Evolutionary conservation across 2,888 invertebrate genomes (phyloP), one percentile per base, ranked within the genome.

Genomic region (Diogma glabrata): DNA sequence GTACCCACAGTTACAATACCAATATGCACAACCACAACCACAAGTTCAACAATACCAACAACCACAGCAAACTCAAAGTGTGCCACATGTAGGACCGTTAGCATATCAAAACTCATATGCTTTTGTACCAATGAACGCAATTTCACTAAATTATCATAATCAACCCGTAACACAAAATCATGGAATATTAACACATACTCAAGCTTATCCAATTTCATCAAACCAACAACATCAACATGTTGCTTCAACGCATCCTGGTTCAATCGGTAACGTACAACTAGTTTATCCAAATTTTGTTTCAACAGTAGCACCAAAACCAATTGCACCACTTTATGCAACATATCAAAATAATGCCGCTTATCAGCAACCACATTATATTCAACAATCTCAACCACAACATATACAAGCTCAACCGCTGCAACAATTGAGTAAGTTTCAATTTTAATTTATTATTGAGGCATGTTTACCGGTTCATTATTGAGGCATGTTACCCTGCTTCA

Each of bases 21-120:
- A 20, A 20, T 43, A 43, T 12, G 12, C 43, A 14, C 43, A 43
- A 22, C 43, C 43, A 7, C 43, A 43, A 12, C 43, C 43, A n/a
- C 43, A 43, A 22, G 12, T 43, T 14, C 43, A 43, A 14, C 43
- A 43, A 22, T 43, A 43, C 8, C 43, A 43, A 22, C 43, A 43
- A 43, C 22, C 22, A 6, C 43, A 43, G 14, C 43, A 43, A 43
- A 23, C 43, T 2, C 43, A 43, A 14, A 23, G 43, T 43, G 43
- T 43, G 23, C 43, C 43, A 43, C 43, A 43, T 12, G 43, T 43
- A n/a, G 43, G 43, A 3, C 43, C 43, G 7, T 23, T 43, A n/a
- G 43, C 43, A 2, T 43, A 43, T 16, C 43, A 43, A 5, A 20
- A 43, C 14, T 43, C 43, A 22, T 43, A 43, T 22, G 22, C 22